Evolutionary conservation across 2,888 invertebrate species (phyloP).

Genomic region (Heliconius cydno): DNA sequence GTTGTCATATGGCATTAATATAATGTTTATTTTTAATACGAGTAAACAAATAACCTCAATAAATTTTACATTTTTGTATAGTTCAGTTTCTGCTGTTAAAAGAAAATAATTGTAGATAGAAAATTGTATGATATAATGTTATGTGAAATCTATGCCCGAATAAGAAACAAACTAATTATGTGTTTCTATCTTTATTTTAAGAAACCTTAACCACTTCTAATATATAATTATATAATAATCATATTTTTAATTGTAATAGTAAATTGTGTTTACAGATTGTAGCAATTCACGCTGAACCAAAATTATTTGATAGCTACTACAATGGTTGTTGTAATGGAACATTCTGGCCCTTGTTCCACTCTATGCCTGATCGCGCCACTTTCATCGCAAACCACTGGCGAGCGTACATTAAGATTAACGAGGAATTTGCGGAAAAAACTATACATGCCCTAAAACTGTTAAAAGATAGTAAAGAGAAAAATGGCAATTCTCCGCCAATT

Average conservation of each 20-base stretch:
- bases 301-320: conserved; percentile 93
- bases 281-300: conserved; percentile 89
- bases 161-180: neutral
- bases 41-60: neutral
- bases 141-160: neutral
- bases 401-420: conserved; percentile 91
- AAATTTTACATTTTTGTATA: neutral
- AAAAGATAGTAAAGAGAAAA: conserved; percentile 76
- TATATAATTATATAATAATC: neutral
- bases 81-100: neutral
- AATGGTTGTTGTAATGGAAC: conserved; percentile 96
- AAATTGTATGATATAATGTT: neutral
- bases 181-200: neutral
- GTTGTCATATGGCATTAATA: neutral
- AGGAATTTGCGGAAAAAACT: conserved; percentile 92
- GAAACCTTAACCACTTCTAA: neutral
- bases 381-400: conserved; percentile 93
- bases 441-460: conserved; percentile 86
- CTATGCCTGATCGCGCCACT: conserved; percentile 94
- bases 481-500: conserved; percentile 84
- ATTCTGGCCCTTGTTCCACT: conserved; percentile 96
- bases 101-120: too few species aligned
- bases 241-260: neutral
- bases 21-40: neutral
- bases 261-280: conserved; percentile 85